phyloP scores from a whole-genome alignment of 2,888 invertebrate species.

The Hydropsyche betteni region DNA sequence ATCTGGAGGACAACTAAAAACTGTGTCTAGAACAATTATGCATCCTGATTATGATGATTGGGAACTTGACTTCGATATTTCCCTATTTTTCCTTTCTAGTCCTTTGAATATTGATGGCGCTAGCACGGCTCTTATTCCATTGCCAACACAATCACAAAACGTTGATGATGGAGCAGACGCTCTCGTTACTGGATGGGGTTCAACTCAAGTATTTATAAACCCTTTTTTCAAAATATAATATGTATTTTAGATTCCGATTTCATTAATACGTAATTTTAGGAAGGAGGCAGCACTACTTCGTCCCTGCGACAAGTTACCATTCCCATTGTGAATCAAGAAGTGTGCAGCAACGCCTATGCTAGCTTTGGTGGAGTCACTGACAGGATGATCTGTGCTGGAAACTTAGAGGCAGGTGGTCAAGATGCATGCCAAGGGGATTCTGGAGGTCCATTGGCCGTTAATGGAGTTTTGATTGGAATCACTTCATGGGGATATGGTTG shows the following conservation, averaged over 20 bases:
- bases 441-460: conserved; percentile 64
- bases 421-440: conserved; percentile 67
- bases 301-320: conserved; percentile 1
- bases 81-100: conserved; percentile 45
- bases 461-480: conserved; percentile 63
- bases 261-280: background rate
- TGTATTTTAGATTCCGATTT: background rate
- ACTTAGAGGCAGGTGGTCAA: conserved; percentile 58
- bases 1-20: conserved; percentile 4
- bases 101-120: background rate
- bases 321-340: conserved; percentile 4
- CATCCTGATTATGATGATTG: conserved; percentile 54
- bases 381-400: conserved; percentile 62
- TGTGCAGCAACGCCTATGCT: conserved; percentile 11
- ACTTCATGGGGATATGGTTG: conserved; percentile 68
- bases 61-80: conserved; percentile 60
- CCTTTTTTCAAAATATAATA: background rate
- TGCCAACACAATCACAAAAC: conserved; percentile 55
- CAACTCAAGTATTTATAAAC: conserved; percentile 54
- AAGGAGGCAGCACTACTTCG: conserved; percentile 1
- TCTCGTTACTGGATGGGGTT: conserved; percentile 62
- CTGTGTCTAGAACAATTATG: background rate
- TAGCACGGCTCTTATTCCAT: conserved; percentile 1
- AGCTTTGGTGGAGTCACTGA: conserved; percentile 55
- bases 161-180: conserved; percentile 59